Base-by-base conservation (phyloP, 2,113 vertebrate species). In the Chionodraco myersi region DNA sequence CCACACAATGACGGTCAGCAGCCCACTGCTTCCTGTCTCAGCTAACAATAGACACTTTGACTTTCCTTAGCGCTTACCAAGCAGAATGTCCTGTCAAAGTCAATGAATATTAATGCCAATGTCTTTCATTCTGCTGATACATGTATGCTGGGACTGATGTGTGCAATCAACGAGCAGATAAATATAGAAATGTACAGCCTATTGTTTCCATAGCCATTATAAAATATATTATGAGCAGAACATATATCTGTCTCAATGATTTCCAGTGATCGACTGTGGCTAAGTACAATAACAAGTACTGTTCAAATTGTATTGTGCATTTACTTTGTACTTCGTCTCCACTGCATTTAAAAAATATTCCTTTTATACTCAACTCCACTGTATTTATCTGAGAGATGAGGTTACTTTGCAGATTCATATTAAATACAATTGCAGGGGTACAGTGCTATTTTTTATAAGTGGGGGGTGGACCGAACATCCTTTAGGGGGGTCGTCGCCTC, bases 41-140 rank as follows among this genome's bases (percentile, higher is more conserved):
- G 71, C 82, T 79, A 89, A 92, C 87, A 92, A 93, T 92, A 88
- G 87, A 45, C 59, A 57, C 49, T 68, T 74, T 52, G 74, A 82
- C 72, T 63, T 58, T 67, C 78, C 44, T n/a, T 53, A 64, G 41
- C 11, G 82, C 90, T 90, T 87, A 89, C 63, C 59, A 78, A 81
- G 88, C 90, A 78, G 84, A 90, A 87, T 51, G 62, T 54, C 69
- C 80, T 44, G 72, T 76, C 84, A 77, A 0, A 61, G 57, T 52
- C 78, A 73, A 82, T 78, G 80, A 63, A 72, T 86, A 88, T 86
- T 69, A 74, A 84, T 82, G 82, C 36, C 6, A 34, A 16, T 72
- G 0, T 57, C 5, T 58, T 73, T 68, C 10, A 59, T 77, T 77
- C 41, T 67, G 74, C 83, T 74, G 72, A 80, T 52, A 75, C 58